These are phyloP conservation scores for Drosophila bocki DNA, from an alignment of 1,140 invertebrate genomes.

Conservation along the genomic window DNA sequence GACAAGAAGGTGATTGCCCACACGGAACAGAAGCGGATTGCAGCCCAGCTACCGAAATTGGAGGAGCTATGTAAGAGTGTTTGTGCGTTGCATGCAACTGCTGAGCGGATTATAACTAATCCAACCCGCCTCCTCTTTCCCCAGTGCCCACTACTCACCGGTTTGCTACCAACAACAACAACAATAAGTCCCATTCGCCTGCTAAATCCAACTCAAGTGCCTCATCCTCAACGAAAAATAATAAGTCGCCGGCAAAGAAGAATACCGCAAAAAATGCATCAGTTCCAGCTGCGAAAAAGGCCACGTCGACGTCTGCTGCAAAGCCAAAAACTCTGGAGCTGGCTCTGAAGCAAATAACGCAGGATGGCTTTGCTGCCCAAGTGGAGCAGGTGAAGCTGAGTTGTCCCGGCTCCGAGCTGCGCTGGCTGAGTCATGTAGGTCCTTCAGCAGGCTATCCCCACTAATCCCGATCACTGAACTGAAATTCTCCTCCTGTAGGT, in stretches of 20 bases:
- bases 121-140: constrained; percentile 1
- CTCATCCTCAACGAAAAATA: constrained; percentile 84
- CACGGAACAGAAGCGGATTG: constrained; percentile 86
- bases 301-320: constrained; percentile 37
- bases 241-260: constrained; percentile 66
- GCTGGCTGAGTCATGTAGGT: constrained; percentile 74
- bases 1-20: constrained; percentile 82
- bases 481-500: constrained; percentile 20
- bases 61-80: constrained; percentile 88
- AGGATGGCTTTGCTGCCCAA: constrained; percentile 68
- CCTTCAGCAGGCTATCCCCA: too few species aligned
- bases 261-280: constrained; percentile 27
- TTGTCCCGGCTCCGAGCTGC: constrained; percentile 70
- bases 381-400: constrained; percentile 68
- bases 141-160: constrained; percentile 71
- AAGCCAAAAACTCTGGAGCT: constrained; percentile 89
- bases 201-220: constrained; percentile 72
- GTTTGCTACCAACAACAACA: constrained; percentile 61
- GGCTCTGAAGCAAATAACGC: constrained; percentile 85
- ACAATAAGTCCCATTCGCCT: constrained; percentile 85
- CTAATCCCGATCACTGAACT: not conserved
- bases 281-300: constrained; percentile 12
- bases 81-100: constrained; percentile 9
- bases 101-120: constrained; percentile 9
- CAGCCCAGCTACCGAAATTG: constrained; percentile 88